Base-by-base conservation (phyloP, 2,797 vertebrate species). In the Gobionotothen gibberifrons region DNA sequence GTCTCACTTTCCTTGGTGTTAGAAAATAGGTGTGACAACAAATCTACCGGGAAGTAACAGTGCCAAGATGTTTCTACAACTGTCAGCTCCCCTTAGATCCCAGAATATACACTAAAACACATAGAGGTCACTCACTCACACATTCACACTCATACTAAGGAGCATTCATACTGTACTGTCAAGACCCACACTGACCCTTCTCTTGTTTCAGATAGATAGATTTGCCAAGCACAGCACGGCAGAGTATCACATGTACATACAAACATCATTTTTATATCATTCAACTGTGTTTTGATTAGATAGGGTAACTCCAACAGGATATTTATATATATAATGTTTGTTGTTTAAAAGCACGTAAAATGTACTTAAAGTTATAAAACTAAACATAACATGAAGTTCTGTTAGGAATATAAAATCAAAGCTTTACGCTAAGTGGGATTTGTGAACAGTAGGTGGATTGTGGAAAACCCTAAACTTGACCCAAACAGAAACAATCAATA, bases 201-300 rank as follows among this genome's bases (percentile, higher is more conserved):
- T 62, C 70, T 63, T 70, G 55, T 49, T 85, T 62, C 42, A 76
- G 63, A 68, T 74, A 26, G 26, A 76, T 53, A 80, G 52, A 77
- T 78, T 75, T 61, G 81, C 79, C 79, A 76, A 87, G 71, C 78
- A 89, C 83, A 87, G 84, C 82, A 87, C 69, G 44, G 79, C 85
- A 90, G 82, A 85, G 71, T 56, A 79, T 79, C 81, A 87, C 77
- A 59, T 69, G 72, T 47, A 87, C 72, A 72, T 39, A 83, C 57
- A 78, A 72, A 81, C 70, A 72, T 56, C 61, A 72, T 65, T 51
- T 56, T 65, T 67, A 72, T 65, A 73, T 53, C 76, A 58, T 75
- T 84, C 58, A 9, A 74, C 53, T 65, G 78, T 53, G 72, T 62
- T 78, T 36, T 51, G 77, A 72, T 76, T 87, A 87, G 72, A 79